Percentiles rank a stretch among this genome's conserved stretches.
Evolutionary conservation across 2,797 vertebrate species (phyloP).

Genomic region (Lemur catta): DNA sequence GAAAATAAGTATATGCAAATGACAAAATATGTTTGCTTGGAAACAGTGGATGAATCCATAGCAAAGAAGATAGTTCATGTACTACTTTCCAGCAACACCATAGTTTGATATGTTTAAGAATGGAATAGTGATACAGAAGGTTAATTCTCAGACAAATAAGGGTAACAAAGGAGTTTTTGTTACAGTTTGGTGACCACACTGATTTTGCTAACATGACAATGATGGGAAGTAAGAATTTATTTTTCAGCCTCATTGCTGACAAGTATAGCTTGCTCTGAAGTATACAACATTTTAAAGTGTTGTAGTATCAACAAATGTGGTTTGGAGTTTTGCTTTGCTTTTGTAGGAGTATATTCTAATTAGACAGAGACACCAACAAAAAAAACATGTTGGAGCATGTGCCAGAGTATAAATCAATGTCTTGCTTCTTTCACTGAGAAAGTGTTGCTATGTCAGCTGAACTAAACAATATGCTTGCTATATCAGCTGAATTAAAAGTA

Average conservation of each 20-base stretch:
- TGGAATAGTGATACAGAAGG: background rate
- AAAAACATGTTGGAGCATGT: background rate
- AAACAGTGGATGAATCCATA: background rate
- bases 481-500: background rate
- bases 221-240: background rate
- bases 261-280: background rate
- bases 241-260: slow-evolving; percentile 32
- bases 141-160: background rate
- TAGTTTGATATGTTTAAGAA: background rate
- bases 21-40: background rate
- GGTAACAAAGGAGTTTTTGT: background rate
- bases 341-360: background rate
- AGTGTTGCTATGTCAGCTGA: background rate
- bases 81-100: background rate
- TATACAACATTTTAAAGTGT: background rate
- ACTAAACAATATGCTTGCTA: background rate
- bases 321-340: background rate
- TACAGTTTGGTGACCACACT: background rate
- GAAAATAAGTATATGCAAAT: background rate
- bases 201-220: background rate
- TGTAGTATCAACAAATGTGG: background rate
- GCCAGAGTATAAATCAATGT: background rate
- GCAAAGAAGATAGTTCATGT: background rate
- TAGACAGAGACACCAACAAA: background rate
- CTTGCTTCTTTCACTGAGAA: background rate